Evolutionary conservation across 2,888 invertebrate species (phyloP).

Genomic region (Lochmaea capreae): DNA sequence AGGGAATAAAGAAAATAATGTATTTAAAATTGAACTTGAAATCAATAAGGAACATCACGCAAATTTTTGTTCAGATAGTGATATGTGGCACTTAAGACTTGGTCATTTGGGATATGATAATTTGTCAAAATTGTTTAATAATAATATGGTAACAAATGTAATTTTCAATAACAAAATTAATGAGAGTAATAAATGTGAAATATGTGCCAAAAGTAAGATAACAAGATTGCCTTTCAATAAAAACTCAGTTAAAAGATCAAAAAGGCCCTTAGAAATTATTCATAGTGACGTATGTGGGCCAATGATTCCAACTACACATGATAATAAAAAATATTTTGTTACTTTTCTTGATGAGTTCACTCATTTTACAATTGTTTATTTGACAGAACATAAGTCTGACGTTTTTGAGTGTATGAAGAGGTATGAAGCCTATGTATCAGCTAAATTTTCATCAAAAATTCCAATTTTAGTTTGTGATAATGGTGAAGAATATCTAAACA

Average conservation of each 20-base stretch:
- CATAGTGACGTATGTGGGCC: constrained; percentile 15
- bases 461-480: constrained; percentile 13
- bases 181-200: not conserved
- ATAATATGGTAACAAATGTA: not conserved
- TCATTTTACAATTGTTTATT: constrained; percentile 13
- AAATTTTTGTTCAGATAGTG: not conserved
- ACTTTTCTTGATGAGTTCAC: constrained; percentile 17
- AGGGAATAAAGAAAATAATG: not conserved
- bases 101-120: constrained; percentile 6
- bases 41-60: too few relatives aligned
- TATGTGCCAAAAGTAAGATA: not conserved
- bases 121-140: not conserved
- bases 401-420: constrained; percentile 8
- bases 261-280: constrained; percentile 3
- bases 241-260: not conserved
- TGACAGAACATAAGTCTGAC: not conserved
- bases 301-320: constrained; percentile 2
- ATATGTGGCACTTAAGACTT: not conserved
- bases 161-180: not conserved
- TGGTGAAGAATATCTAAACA: constrained; percentile 7
- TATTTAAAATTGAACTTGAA: not conserved
- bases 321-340: constrained; percentile 13
- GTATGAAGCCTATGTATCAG: constrained; percentile 8
- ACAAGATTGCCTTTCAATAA: constrained; percentile 8
- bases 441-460: constrained; percentile 12